phyloP scores from a whole-genome alignment of 2,888 invertebrate genomes.

The Drosophila helvetica region DNA sequence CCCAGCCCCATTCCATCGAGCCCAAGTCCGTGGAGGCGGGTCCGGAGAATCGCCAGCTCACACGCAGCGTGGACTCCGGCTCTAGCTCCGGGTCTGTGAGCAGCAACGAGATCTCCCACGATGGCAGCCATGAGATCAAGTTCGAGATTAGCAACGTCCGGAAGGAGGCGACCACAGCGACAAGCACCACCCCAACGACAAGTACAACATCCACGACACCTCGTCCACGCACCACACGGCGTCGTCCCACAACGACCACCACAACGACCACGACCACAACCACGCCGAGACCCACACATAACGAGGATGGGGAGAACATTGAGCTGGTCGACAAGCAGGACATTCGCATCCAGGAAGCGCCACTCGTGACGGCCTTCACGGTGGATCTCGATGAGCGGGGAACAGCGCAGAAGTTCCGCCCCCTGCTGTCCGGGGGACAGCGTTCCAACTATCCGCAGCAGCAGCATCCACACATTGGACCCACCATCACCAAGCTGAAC shows the following conservation, averaged over 20 bases:
- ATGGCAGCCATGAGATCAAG: constrained; percentile 77
- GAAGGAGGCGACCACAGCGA: constrained; percentile 74
- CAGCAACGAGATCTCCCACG: constrained; percentile 81
- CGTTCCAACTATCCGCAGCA: constrained; percentile 36
- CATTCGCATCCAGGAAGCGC: constrained; percentile 92
- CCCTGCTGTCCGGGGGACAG: constrained; percentile 85
- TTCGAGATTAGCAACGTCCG: constrained; percentile 80
- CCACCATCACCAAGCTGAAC: constrained; percentile 81
- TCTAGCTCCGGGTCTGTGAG: constrained; percentile 57
- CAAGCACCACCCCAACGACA: constrained; percentile 60
- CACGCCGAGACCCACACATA: constrained; percentile 88
- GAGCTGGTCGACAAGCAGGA: constrained; percentile 88
- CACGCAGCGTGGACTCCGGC: constrained; percentile 82
- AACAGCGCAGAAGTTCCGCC: constrained; percentile 91
- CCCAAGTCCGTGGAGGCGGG: constrained; percentile 29
- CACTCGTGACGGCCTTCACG: constrained; percentile 92
- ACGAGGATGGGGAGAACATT: constrained; percentile 88
- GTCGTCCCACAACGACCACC: constrained; percentile 82
- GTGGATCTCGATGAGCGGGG: constrained; percentile 92
- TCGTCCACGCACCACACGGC: constrained; percentile 85
- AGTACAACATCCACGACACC: constrained; percentile 74
- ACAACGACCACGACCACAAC: constrained; percentile 86
- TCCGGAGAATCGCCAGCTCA: constrained; percentile 79
- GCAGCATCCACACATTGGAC: constrained; percentile 67
- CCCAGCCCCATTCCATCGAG: constrained; percentile 27